Conservation (phyloP, 2,888 invertebrate genomes). For the Suillia variegata region DNA sequence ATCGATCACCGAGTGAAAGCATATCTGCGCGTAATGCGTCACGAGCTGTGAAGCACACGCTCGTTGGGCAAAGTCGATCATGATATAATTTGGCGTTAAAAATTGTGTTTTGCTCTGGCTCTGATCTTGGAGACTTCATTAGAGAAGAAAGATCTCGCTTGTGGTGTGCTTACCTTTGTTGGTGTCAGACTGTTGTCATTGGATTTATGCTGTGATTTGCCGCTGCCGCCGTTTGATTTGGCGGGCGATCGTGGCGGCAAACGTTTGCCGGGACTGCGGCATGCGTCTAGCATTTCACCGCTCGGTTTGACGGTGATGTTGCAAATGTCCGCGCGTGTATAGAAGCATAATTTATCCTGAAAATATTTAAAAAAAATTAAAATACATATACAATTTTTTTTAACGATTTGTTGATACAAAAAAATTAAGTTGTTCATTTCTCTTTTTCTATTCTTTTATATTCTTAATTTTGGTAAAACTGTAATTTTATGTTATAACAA, state of each 20-base stretch:
- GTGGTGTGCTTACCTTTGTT: constrained; percentile 34
- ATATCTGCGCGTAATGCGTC: too few relatives aligned
- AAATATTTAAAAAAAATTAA: constrained; percentile 10
- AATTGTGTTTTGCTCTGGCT: too few relatives aligned
- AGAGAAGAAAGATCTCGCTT: too few relatives aligned
- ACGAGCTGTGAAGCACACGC: too few relatives aligned
- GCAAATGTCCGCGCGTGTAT: constrained; percentile 51
- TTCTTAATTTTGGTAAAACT: not conserved
- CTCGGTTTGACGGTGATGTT: constrained; percentile 46
- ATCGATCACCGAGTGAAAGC: too few relatives aligned
- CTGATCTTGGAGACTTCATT: not conserved
- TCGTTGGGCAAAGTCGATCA: too few relatives aligned
- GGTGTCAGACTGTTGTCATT: constrained; percentile 47
- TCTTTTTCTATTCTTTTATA: constrained; percentile 32
- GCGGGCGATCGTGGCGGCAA: constrained; percentile 54
- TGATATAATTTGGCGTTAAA: too few relatives aligned
- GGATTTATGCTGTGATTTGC: constrained; percentile 42
- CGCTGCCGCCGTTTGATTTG: too few relatives aligned
- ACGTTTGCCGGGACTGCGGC: constrained; percentile 35
- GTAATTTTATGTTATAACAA: too few relatives aligned
- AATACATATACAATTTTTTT: constrained; percentile 32
- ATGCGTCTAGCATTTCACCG: constrained; percentile 23
- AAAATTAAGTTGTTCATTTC: constrained; percentile 36
- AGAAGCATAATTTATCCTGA: constrained; percentile 34
- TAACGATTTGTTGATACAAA: constrained; percentile 35